Conservation (phyloP, 2,113 vertebrate genomes). For the Bagarius yarrelli region DNA sequence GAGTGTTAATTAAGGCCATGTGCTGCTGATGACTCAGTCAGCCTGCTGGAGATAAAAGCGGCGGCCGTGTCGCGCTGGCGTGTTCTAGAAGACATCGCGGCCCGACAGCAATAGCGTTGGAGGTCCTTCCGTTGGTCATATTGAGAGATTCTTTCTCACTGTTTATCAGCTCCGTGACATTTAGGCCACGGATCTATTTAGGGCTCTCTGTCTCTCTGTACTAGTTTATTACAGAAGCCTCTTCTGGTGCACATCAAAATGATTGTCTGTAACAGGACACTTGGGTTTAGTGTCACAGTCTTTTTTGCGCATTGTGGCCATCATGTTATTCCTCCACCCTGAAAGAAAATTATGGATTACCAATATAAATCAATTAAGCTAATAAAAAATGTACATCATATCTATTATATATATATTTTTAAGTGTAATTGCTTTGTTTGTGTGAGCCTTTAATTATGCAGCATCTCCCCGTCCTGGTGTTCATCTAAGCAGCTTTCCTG, state of each 20-base stretch:
- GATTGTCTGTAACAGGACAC: neutral
- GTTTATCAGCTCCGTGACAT: conserved; percentile 68
- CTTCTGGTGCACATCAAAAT: neutral
- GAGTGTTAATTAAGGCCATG: conserved; percentile 65
- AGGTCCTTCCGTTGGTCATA: conserved; percentile 52
- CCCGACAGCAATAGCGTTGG: neutral
- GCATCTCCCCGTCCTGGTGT: too few species aligned
- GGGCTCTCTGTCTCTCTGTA: conserved; percentile 7
- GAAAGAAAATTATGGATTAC: neutral
- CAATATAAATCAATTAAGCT: neutral
- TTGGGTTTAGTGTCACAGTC: neutral
- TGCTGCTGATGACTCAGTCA: conserved; percentile 68
- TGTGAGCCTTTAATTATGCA: neutral
- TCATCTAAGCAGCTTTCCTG: too few species aligned
- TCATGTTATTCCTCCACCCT: neutral
- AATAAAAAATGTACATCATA: neutral
- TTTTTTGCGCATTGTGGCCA: neutral
- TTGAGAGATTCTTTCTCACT: conserved; percentile 55
- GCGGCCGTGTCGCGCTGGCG: neutral
- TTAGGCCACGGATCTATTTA: conserved; percentile 55
- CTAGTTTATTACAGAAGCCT: conserved; percentile 27
- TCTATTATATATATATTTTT: neutral
- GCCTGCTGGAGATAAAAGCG: conserved; percentile 31
- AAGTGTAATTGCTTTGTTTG: too few species aligned
- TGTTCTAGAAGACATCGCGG: conserved; percentile 24